A percentile compares a stretch with the other conserved stretches of the same genome.
Evolutionary conservation across 2,888 invertebrate genomes (phyloP).

Genomic region (Amblyteles armatorius): DNA sequence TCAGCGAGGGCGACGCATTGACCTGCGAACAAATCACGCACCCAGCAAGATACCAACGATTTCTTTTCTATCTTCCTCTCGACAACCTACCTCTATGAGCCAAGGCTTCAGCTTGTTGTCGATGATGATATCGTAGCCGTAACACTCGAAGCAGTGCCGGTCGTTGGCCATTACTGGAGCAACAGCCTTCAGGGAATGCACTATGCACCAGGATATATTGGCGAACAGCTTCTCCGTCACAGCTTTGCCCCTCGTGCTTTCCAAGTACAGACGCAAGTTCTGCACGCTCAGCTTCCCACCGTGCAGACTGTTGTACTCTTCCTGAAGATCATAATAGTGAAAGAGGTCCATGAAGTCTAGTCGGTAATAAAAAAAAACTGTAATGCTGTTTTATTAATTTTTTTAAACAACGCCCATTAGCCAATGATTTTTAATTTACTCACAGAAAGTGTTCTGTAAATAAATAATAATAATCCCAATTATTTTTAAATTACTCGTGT

Average conservation of each 20-base stretch:
- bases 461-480: too few species aligned
- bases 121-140: conserved; percentile 98
- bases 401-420: neutral
- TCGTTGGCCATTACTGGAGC: conserved; percentile 97
- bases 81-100: conserved; percentile 79
- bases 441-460: too few species aligned
- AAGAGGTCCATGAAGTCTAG: neutral
- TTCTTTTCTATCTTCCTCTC: neutral
- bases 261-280: conserved; percentile 95
- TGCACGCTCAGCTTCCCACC: conserved; percentile 98
- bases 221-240: conserved; percentile 95
- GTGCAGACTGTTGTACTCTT: conserved; percentile 96
- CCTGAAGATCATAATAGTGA: conserved; percentile 85
- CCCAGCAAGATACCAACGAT: neutral
- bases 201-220: conserved; percentile 95
- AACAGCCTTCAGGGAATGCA: conserved; percentile 97
- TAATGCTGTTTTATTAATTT: too few species aligned
- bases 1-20: conserved; percentile 97
- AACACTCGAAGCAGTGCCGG: conserved; percentile 96
- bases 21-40: conserved; percentile 85
- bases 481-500: too few species aligned
- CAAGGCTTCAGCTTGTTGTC: conserved; percentile 96
- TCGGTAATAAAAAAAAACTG: too few species aligned
- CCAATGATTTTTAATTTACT: neutral
- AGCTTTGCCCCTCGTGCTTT: conserved; percentile 95